phyloP scores from a whole-genome alignment of 2,113 vertebrate species.

The Saccopteryx leptura region DNA sequence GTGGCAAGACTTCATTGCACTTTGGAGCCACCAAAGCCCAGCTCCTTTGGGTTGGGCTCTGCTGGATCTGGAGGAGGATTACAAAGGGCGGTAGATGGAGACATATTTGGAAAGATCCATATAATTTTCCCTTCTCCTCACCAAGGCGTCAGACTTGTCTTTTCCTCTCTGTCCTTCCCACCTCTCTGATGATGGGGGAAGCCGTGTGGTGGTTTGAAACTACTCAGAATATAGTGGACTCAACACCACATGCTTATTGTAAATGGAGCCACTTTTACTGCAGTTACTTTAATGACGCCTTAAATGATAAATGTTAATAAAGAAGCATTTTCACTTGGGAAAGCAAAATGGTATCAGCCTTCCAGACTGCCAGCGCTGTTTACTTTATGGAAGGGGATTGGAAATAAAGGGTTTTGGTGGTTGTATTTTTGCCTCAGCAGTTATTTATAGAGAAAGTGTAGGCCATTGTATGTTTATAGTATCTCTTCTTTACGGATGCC shows the following conservation, averaged over 20 bases:
- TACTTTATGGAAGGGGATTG: constrained; percentile 77
- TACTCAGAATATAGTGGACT: neutral
- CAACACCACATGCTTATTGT: neutral
- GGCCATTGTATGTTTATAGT: constrained; percentile 77
- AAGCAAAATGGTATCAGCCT: constrained; percentile 56
- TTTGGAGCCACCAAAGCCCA: neutral
- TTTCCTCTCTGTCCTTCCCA: neutral
- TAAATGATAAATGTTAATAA: constrained; percentile 79
- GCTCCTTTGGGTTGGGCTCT: neutral
- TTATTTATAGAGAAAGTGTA: constrained; percentile 79
- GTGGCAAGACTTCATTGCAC: too few relatives aligned
- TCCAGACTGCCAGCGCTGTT: constrained; percentile 67
- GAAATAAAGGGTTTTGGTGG: constrained; percentile 73
- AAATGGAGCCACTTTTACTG: constrained; percentile 27
- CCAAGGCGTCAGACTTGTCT: fast-evolving
- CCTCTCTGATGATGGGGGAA: neutral
- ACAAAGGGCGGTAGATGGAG: too few relatives aligned
- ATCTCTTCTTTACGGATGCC: constrained; percentile 77
- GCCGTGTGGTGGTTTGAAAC: neutral
- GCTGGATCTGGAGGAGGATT: too few relatives aligned
- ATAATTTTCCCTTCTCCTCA: neutral
- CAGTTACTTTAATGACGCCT: constrained; percentile 44
- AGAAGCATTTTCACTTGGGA: constrained; percentile 73
- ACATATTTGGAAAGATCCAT: neutral
- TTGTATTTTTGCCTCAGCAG: constrained; percentile 71